Percentiles rank a stretch among this genome's conserved stretches.
Conservation (phyloP, 2,888 invertebrate species). For the Cylloceria caligata region DNA sequence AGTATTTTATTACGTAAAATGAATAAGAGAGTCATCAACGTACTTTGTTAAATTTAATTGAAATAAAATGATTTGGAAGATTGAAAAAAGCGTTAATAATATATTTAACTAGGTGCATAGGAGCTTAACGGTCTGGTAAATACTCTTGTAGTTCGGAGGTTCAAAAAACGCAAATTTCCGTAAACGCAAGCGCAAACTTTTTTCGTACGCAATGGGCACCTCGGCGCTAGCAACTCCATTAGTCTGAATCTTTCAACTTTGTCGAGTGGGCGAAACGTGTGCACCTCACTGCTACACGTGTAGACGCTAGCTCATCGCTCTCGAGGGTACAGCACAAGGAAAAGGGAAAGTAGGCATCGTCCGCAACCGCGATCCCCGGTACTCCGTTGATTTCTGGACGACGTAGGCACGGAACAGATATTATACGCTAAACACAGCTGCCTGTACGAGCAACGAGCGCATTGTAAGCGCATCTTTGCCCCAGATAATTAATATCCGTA, state of each 20-base stretch:
- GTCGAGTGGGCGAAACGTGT: conserved; percentile 21
- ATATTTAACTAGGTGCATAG: too few species aligned
- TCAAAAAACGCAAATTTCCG: conserved; percentile 58
- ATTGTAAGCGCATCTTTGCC: conserved; percentile 78
- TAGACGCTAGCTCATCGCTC: conserved; percentile 27
- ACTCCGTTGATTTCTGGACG: conserved; percentile 42
- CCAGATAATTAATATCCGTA: conserved; percentile 82
- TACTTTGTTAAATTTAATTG: too few species aligned
- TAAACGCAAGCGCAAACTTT: conserved; percentile 8
- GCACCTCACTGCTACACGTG: neutral
- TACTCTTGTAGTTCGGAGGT: neutral
- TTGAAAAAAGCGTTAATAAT: too few species aligned
- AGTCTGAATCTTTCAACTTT: conserved; percentile 38
- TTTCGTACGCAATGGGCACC: conserved; percentile 33
- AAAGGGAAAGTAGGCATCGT: conserved; percentile 76
- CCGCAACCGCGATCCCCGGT: conserved; percentile 57
- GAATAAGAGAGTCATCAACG: too few species aligned
- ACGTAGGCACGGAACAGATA: neutral
- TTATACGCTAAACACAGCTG: conserved; percentile 32
- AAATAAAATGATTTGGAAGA: too few species aligned
- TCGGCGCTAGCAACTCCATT: neutral
- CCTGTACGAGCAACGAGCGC: conserved; percentile 61
- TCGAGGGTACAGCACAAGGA: conserved; percentile 61
- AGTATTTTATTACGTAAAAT: too few species aligned
- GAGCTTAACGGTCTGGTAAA: too few species aligned